phyloP scores from a whole-genome alignment of 2,797 vertebrate genomes.

The Emydoidea blandingii region DNA sequence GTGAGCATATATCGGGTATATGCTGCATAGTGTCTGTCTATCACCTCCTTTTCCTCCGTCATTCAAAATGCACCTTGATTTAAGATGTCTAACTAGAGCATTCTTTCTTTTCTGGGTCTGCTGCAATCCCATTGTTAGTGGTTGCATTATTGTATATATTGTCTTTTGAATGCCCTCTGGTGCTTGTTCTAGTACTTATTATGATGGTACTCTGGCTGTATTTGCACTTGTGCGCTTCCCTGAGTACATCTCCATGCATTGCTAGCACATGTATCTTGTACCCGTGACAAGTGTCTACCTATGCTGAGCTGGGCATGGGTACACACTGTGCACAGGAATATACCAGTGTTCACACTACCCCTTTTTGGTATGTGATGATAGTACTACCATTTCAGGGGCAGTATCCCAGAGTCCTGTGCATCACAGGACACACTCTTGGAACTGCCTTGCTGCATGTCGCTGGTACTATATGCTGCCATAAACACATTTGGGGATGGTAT shows the following conservation, averaged over 20 bases:
- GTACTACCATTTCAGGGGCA: no score
- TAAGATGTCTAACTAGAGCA: not conserved
- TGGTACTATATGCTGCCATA: no score
- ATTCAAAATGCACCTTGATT: not conserved
- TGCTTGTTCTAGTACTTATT: not conserved
- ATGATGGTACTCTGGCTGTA: not conserved
- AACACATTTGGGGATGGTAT: no score
- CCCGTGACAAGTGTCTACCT: not conserved
- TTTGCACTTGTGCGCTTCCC: fast-evolving
- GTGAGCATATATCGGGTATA: not conserved
- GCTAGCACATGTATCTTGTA: not conserved
- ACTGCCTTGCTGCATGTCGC: not conserved
- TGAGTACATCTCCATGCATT: not conserved
- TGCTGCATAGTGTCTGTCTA: not conserved
- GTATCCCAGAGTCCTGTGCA: not conserved
- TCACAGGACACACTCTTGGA: not conserved
- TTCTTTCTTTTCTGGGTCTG: not conserved
- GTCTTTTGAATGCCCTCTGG: conserved; percentile 58
- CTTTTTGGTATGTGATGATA: not conserved
- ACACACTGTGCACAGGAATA: no score
- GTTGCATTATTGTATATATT: not conserved
- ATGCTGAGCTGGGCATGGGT: no score
- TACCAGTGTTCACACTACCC: not conserved
- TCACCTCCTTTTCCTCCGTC: not conserved
- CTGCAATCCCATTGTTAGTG: fast-evolving